These are phyloP conservation scores for Ceratothoa steindachneri DNA, from an alignment of 2,888 invertebrate species.

Conservation along the genomic window DNA sequence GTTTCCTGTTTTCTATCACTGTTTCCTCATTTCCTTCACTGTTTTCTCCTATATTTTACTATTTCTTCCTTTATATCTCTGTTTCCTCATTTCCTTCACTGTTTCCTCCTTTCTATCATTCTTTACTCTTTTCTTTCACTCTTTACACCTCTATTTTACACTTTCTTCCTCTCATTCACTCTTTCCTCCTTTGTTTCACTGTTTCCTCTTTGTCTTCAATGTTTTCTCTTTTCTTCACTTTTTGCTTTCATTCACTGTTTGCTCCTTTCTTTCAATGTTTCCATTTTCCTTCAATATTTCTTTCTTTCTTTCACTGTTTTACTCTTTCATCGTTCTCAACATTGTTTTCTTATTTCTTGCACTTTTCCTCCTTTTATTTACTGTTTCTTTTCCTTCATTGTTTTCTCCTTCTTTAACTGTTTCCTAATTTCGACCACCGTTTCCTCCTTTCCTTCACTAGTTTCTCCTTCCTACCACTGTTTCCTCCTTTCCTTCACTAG, in stretches of 20 bases:
- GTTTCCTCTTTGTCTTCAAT: too few relatives aligned
- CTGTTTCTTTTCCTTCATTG: not conserved
- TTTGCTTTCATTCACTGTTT: too few relatives aligned
- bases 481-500: too few relatives aligned
- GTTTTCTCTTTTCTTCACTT: too few relatives aligned
- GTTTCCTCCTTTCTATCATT: not conserved
- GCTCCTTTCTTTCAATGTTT: too few relatives aligned
- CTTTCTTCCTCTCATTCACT: not conserved
- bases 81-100: not conserved
- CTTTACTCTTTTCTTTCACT: not conserved
- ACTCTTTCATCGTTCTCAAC: not conserved
- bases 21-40: conserved; percentile 1
- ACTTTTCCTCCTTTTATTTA: not conserved
- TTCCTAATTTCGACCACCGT: too few relatives aligned
- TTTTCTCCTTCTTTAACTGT: too few relatives aligned
- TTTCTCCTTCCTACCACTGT: too few relatives aligned
- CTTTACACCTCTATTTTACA: not conserved
- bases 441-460: too few relatives aligned
- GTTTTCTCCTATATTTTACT: not conserved
- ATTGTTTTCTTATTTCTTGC: not conserved
- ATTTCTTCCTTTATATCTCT: not conserved
- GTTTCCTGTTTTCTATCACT: not conserved
- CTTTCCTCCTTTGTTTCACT: not conserved
- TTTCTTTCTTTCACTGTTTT: not conserved
- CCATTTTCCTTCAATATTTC: not conserved